Percentiles rank a stretch among this genome's conserved stretches.
phyloP scores from a whole-genome alignment of 1,140 invertebrate species.

The Pemphigus obesinymphae region DNA sequence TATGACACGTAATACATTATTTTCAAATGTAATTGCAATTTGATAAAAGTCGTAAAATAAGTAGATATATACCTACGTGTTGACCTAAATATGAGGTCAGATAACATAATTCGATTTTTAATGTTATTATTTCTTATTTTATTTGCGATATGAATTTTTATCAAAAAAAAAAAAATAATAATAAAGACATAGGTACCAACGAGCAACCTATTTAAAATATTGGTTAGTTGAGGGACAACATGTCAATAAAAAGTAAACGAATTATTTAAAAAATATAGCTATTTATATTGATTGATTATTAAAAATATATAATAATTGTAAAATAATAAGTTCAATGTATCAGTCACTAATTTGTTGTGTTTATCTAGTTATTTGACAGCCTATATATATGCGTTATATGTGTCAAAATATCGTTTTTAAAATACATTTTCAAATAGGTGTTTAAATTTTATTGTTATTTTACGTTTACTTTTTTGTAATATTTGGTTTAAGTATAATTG shows the following conservation, averaged over 20 bases:
- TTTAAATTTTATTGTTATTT: no score
- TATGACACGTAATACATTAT: background rate
- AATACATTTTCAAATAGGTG: no score
- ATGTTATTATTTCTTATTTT: background rate
- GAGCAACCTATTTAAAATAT: no score
- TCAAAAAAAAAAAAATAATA: background rate
- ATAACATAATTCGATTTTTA: background rate
- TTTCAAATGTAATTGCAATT: background rate
- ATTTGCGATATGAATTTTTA: background rate
- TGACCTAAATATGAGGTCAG: background rate
- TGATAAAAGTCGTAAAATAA: background rate
- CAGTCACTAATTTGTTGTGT: no score
- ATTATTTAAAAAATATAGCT: background rate
- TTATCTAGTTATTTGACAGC: no score
- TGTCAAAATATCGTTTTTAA: no score
- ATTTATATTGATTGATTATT: background rate
- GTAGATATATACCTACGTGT: background rate
- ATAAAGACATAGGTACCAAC: no score
- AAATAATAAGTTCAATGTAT: no score
- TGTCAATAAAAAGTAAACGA: background rate
- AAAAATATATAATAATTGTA: no score
- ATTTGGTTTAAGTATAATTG: no score
- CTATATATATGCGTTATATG: no score
- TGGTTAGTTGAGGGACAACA: background rate
- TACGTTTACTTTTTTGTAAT: no score